A percentile compares a stretch with the other conserved stretches of the same genome.
Evolutionary conservation across 2,113 vertebrate species (phyloP).

Genomic region (Terrapene triunguis): DNA sequence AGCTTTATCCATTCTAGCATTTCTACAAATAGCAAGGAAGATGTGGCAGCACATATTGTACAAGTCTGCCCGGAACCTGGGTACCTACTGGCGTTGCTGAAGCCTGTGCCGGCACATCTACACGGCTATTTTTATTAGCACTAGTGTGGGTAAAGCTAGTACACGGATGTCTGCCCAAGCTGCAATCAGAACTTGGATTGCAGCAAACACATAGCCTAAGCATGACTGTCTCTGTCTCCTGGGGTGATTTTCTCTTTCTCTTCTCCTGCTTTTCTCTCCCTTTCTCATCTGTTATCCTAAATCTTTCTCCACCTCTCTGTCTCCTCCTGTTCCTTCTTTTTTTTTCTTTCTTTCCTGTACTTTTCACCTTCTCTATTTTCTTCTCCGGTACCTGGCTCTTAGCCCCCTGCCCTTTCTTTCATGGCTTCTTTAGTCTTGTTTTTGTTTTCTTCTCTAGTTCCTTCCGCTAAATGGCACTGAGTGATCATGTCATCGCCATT

Average conservation of each 20-base stretch:
- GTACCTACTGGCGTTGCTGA: background rate
- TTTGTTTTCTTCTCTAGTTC: conserved; percentile 24
- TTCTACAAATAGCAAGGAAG: background rate
- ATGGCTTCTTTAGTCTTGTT: background rate
- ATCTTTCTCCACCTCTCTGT: background rate
- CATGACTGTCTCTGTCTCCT: background rate
- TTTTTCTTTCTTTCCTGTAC: background rate
- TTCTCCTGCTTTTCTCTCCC: background rate
- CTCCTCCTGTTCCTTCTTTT: background rate
- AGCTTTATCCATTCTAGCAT: background rate
- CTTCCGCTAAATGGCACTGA: background rate
- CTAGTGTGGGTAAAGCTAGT: background rate
- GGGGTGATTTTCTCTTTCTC: background rate
- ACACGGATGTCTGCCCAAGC: background rate
- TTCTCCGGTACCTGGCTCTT: background rate
- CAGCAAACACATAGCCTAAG: background rate
- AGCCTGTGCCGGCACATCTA: background rate
- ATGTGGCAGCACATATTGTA: background rate
- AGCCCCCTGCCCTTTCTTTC: background rate
- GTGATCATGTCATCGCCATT: conserved; percentile 31
- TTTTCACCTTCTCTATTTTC: background rate
- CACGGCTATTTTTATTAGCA: background rate
- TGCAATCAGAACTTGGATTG: background rate
- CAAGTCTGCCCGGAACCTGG: background rate
- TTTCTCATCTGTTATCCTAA: background rate